These are phyloP conservation scores for Timema cristinae DNA, from an alignment of 2,888 invertebrate genomes.

Conservation along the genomic window DNA sequence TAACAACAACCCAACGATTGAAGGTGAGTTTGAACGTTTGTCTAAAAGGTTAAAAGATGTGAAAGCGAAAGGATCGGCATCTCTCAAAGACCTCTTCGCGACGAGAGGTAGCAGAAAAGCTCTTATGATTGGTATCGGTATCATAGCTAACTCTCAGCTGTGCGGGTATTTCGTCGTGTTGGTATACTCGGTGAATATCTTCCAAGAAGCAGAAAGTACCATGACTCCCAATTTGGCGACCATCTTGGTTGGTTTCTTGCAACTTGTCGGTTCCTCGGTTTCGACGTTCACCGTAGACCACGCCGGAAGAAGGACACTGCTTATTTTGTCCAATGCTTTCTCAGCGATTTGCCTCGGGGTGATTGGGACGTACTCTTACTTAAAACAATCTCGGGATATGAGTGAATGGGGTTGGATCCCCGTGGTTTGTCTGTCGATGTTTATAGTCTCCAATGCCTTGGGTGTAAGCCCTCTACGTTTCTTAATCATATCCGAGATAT, in stretches of 20 bases:
- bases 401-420: not conserved
- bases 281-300: slow-evolving; percentile 3
- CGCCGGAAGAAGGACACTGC: not conserved
- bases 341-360: slow-evolving; percentile 41
- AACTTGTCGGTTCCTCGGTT: not conserved
- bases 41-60: not conserved
- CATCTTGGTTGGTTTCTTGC: slow-evolving; percentile 44
- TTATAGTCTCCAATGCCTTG: not conserved
- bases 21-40: slow-evolving; percentile 20
- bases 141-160: slow-evolving; percentile 46
- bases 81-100: slow-evolving; percentile 40
- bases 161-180: slow-evolving; percentile 47
- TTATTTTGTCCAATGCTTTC: slow-evolving; percentile 29
- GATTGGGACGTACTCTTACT: slow-evolving; percentile 42
- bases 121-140: slow-evolving; percentile 42
- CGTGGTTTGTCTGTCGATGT: slow-evolving; percentile 3
- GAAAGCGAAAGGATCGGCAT: slow-evolving; percentile 11
- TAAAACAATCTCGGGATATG: slow-evolving; percentile 34
- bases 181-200: slow-evolving; percentile 40
- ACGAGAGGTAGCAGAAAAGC: slow-evolving; percentile 43
- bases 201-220: slow-evolving; percentile 38
- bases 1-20: slow-evolving; percentile 37
- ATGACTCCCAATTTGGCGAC: slow-evolving; percentile 40
- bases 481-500: not conserved
- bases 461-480: slow-evolving; percentile 5